Conservation (phyloP, 2,888 invertebrate genomes). For the Pheosia gnoma region DNA sequence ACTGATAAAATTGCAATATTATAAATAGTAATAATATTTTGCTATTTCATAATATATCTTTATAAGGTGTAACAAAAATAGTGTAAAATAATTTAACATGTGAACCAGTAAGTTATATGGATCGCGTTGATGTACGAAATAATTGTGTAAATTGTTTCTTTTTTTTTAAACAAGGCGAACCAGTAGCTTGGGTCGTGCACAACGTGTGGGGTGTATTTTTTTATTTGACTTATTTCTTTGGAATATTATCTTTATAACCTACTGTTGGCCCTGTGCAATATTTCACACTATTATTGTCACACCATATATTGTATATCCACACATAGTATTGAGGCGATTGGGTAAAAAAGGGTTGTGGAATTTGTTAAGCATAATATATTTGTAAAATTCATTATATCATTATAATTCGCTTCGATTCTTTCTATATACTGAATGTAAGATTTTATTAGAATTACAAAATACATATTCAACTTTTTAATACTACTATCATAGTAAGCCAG, state of each 20-base stretch:
- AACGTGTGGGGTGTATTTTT: too few species aligned
- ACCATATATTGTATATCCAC: slow-evolving; percentile 44
- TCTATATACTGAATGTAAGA: slow-evolving; percentile 43
- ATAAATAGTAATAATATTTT: slow-evolving; percentile 50
- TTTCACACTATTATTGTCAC: too few species aligned
- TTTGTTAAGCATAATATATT: slow-evolving; percentile 71
- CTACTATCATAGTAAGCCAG: slow-evolving; percentile 60
- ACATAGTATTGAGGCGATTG: slow-evolving; percentile 70
- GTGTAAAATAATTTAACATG: too few species aligned
- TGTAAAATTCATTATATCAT: slow-evolving; percentile 55
- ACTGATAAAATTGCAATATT: slow-evolving; percentile 40
- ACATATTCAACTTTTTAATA: slow-evolving; percentile 41
- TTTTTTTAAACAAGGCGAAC: too few species aligned
- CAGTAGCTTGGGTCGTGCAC: too few species aligned
- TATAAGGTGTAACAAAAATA: too few species aligned
- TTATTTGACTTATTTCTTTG: too few species aligned
- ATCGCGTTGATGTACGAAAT: too few species aligned
- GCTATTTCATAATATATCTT: slow-evolving; percentile 49
- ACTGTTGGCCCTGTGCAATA: too few species aligned
- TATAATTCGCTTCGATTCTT: slow-evolving; percentile 59
- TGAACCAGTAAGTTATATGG: too few species aligned
- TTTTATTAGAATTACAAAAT: slow-evolving; percentile 43
- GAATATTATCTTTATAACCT: too few species aligned
- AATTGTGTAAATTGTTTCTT: too few species aligned
- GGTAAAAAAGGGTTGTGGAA: slow-evolving; percentile 80